Base-by-base conservation (phyloP, 1,140 invertebrate genomes). In the Chrysoperla carnea region DNA sequence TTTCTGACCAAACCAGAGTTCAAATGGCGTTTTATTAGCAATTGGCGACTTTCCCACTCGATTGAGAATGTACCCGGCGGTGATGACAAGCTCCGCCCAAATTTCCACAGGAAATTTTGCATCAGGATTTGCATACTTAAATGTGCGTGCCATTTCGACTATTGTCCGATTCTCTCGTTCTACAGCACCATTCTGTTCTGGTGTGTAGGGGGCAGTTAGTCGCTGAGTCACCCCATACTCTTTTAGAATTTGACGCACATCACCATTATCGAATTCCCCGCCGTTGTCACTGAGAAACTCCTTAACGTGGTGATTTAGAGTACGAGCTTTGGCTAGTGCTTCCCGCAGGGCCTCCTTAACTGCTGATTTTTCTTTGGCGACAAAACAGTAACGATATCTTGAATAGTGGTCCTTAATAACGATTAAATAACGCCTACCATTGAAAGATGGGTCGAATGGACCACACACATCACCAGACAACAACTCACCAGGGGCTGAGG, bases 101-200 rank as follows among this genome's bases (percentile, higher is more conserved):
- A 59, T 45, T 13, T 44, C 43, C 15, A 42, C 36, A 29, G 50
- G 52, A 47, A 40, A 49, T 6, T 44, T 35, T 15, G 36, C 38
- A n/a, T 47, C 40, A 40, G 45, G 35, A 46, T 56, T 53, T 9
- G 55, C 55, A 46, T 60, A 51, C 42, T 55, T 58, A 15, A 40
- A n/a, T n/a, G n/a, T n/a, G n/a, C n/a, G n/a, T n/a, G n/a, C n/a
- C n/a, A n/a, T n/a, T n/a, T n/a, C n/a, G n/a, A n/a, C n/a, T n/a
- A n/a, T n/a, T n/a, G n/a, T n/a, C n/a, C n/a, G n/a, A n/a, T 56
- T 60, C 41, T 60, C 56, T 27, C 54, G 42, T 44, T 61, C 55
- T 36, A 44, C 52, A 29, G 40, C 41, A 1, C 53, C 55, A 50
- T 60, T 62, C 44, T 61, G 57, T 39, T 60, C 44, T 12, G 54